Evolutionary conservation across 2,113 vertebrate genomes (phyloP), one percentile per base, ranked within the genome.

Genomic region (Canis aureus): DNA sequence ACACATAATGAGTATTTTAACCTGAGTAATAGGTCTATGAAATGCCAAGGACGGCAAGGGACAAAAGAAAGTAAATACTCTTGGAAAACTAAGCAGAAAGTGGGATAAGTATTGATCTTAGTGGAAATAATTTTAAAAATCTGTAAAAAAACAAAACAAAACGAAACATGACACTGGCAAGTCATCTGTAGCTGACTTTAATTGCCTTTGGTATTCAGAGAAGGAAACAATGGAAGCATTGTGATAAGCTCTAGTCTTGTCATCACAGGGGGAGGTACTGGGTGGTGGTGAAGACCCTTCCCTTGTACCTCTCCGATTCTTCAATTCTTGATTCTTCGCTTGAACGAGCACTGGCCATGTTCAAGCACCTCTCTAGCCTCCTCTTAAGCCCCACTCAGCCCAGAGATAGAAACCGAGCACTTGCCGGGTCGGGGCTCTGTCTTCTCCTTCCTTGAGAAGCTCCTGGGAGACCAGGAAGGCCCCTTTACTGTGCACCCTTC

Each of bases 191-290:
- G 96, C 66, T 85, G 92, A 96, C 94, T 97, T 97, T 90, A 97
- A 97, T 55, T 91, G 90, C 96, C 97, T 98, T 97, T 98, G 98
- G 98, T 98, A 96, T 96, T 96, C 91, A 88, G 71, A 95, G 87
- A 93, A 95, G 55, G 89, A 98, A 84, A 71, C 85, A 93, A 74
- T 38, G 67, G 71, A 97, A 92, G 95, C 89, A 88, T 0, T 59
- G 19, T n/a, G 22, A 19, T 3, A 89, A 78, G 69, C 8, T 60
- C 71, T 71, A 86, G 29, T 83, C 89, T 96, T 83, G 51, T n/a
- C 51, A 51, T 29, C 74, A 95, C 64, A 55, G 73, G 78, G 67
- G 67, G 69, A 67, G 66, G 80, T 0, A 16, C 19, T n/a, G 29
- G 55, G 8, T 66, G 5, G 16, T 25, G 38, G 66, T 25, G 78